A percentile compares a stretch with the other conserved stretches of the same genome.
Evolutionary conservation across 2,888 invertebrate genomes (phyloP).

Genomic region (Aphodius granarius): DNA sequence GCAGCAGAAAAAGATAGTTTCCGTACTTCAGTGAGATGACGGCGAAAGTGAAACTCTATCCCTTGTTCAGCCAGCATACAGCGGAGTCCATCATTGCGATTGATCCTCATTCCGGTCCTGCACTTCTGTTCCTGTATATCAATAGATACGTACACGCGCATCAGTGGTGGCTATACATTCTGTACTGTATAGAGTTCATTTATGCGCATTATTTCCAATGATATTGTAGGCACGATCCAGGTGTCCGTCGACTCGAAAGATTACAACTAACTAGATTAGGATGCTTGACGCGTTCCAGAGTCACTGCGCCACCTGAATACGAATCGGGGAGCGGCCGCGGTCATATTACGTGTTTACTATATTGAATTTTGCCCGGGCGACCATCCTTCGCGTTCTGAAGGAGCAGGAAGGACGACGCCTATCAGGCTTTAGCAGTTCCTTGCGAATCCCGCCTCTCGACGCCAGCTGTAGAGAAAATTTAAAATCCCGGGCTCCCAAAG

Average conservation of each 20-base stretch:
- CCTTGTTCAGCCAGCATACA: no score
- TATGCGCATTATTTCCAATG: neutral
- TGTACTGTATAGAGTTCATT: neutral
- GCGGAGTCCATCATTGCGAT: no score
- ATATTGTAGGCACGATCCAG: neutral
- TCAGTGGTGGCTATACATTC: neutral
- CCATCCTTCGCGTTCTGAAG: neutral
- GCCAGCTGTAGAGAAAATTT: neutral
- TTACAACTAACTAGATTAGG: slow-evolving; percentile 17
- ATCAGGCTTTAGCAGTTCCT: neutral
- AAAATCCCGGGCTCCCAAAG: neutral
- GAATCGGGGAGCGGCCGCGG: slow-evolving; percentile 6
- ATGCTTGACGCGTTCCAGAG: slow-evolving; percentile 12
- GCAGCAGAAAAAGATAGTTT: no score
- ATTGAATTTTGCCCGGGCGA: slow-evolving; percentile 11
- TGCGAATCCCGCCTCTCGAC: neutral
- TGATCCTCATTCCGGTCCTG: neutral
- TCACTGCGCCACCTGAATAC: slow-evolving; percentile 10
- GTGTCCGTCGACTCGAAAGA: slow-evolving; percentile 5
- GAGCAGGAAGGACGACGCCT: neutral
- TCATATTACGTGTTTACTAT: slow-evolving; percentile 19
- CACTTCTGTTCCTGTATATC: neutral
- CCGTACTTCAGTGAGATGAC: no score
- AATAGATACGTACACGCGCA: neutral
- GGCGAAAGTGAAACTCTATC: no score